Percentiles rank a stretch among this genome's conserved stretches.
Evolutionary conservation across 1,140 invertebrate species (phyloP).

Genomic region (Diachasma alloeum): DNA sequence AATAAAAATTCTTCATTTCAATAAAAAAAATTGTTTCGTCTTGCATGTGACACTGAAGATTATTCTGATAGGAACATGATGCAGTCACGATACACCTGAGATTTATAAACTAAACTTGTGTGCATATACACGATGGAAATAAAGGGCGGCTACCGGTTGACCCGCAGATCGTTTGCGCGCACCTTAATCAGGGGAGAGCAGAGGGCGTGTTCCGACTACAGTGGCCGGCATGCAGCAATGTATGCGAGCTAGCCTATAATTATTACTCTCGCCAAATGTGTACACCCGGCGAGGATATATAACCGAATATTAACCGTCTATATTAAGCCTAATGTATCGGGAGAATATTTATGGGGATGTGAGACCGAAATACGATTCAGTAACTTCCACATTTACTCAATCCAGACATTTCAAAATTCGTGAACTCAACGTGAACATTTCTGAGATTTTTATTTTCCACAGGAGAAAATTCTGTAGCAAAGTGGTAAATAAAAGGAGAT

Average conservation of each 20-base stretch:
- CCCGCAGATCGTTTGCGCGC: constrained; percentile 8
- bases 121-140: constrained; percentile 21
- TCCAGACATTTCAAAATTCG: too few species aligned
- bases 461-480: too few species aligned
- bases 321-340: constrained; percentile 1
- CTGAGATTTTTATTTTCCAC: too few species aligned
- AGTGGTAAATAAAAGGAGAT: too few species aligned
- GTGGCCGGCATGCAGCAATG: constrained; percentile 57
- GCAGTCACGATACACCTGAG: neutral
- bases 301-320: constrained; percentile 16
- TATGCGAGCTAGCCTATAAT: constrained; percentile 58
- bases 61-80: neutral
- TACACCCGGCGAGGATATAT: constrained; percentile 13
- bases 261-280: constrained; percentile 54
- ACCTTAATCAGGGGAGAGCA: constrained; percentile 62
- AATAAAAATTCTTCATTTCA: too few species aligned
- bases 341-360: neutral
- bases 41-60: neutral
- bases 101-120: constrained; percentile 24
- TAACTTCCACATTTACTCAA: too few species aligned
- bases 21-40: too few species aligned
- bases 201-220: constrained; percentile 61
- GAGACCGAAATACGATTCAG: too few species aligned
- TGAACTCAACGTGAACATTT: too few species aligned
- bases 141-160: constrained; percentile 57